Conservation (phyloP, 2,797 vertebrate genomes). For the Chaetodon trifasciatus region DNA sequence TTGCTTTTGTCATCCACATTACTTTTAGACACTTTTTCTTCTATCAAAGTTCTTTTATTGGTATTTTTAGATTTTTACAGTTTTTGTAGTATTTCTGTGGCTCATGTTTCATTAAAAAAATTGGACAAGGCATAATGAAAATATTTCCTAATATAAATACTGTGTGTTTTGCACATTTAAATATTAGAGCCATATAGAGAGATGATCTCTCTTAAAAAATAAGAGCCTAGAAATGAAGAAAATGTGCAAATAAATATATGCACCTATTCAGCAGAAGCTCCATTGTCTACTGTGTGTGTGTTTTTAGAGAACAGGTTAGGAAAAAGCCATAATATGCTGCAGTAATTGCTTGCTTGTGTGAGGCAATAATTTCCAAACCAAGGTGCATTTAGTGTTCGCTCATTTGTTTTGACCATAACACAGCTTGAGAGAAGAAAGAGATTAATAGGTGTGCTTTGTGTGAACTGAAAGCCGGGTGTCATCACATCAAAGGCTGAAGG, state of each 20-base stretch:
- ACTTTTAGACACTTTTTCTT: neutral
- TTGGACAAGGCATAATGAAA: neutral
- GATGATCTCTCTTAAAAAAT: neutral
- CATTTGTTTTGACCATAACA: constrained; percentile 79
- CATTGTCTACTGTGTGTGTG: neutral
- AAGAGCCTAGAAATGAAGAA: neutral
- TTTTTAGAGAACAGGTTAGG: constrained; percentile 28
- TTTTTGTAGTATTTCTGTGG: neutral
- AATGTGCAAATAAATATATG: neutral
- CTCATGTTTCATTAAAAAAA: neutral
- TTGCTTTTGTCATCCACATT: neutral
- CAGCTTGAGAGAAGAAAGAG: constrained; percentile 68
- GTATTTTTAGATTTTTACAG: neutral
- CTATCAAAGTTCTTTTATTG: neutral
- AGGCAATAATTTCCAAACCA: constrained; percentile 51
- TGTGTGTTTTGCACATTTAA: neutral
- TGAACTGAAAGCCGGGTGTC: constrained; percentile 61
- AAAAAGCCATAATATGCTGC: constrained; percentile 16
- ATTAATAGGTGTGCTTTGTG: constrained; percentile 57
- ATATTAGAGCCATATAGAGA: neutral
- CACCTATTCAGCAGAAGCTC: constrained; percentile 2
- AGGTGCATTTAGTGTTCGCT: constrained; percentile 56
- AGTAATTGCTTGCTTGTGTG: constrained; percentile 39
- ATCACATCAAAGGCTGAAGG: constrained; percentile 71
- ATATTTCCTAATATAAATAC: neutral